Conservation (phyloP, 2,888 invertebrate species). For the Eurois occulta region DNA sequence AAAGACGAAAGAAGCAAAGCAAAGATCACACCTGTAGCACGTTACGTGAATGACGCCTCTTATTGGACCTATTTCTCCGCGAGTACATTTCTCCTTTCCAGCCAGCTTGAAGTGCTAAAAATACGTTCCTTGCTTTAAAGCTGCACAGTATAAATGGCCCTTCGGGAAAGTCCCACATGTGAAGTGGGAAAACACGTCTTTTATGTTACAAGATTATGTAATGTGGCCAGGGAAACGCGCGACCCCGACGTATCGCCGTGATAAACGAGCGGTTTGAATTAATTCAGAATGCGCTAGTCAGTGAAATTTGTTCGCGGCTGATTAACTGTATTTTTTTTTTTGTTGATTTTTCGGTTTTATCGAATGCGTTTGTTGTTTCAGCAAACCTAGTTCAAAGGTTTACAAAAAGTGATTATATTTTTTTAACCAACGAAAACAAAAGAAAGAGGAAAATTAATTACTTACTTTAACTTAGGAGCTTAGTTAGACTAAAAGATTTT, state of each 20-base stretch:
- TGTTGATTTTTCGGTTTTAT: background rate
- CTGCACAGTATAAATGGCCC: constrained; percentile 3
- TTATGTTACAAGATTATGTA: constrained; percentile 44
- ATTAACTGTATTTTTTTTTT: constrained; percentile 11
- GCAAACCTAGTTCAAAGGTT: background rate
- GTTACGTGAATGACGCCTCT: background rate
- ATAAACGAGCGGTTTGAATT: constrained; percentile 54
- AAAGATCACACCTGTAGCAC: background rate
- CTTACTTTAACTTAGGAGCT: no score
- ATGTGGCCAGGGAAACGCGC: constrained; percentile 46
- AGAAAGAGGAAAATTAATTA: background rate
- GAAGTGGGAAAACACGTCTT: constrained; percentile 5
- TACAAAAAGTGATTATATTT: no score
- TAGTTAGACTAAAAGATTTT: no score
- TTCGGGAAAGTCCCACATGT: constrained; percentile 20
- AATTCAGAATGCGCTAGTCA: constrained; percentile 53
- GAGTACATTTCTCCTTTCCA: background rate
- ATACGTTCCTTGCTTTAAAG: constrained; percentile 15
- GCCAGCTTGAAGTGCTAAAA: background rate
- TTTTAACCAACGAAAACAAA: no score
- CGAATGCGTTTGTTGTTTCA: background rate
- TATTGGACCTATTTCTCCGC: background rate
- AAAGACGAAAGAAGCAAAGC: background rate
- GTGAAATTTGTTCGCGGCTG: constrained; percentile 25
- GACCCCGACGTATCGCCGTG: constrained; percentile 29